A percentile compares a stretch with the other conserved stretches of the same genome.
Evolutionary conservation across 2,888 invertebrate genomes (phyloP).

Genomic region (Tenthredo livida): DNA sequence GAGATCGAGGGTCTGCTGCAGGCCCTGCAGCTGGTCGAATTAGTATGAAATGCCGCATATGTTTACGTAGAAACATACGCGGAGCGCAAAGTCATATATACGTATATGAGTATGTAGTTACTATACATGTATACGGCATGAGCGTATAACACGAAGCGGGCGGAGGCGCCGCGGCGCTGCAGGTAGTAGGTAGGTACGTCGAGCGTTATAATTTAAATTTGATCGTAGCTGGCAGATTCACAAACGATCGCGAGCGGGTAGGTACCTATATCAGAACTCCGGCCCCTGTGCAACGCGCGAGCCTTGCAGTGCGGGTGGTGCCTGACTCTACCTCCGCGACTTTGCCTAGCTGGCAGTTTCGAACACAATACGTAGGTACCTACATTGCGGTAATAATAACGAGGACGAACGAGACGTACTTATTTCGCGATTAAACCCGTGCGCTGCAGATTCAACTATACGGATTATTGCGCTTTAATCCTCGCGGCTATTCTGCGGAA

Average conservation of each 20-base stretch:
- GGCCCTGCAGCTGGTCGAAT: no score
- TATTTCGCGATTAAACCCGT: background rate
- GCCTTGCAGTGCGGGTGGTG: background rate
- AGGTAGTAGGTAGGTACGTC: background rate
- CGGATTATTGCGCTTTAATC: background rate
- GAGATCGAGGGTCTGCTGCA: no score
- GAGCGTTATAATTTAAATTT: conserved; percentile 21
- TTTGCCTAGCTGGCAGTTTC: background rate
- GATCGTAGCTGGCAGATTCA: conserved; percentile 19
- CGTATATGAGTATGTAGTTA: background rate
- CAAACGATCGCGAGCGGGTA: conserved; percentile 5
- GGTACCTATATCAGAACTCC: background rate
- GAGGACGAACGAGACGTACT: background rate
- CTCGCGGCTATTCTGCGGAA: background rate
- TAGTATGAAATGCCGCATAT: no score
- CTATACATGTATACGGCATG: background rate
- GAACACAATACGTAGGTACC: background rate
- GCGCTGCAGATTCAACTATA: background rate
- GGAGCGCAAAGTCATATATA: no score
- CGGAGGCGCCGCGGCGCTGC: background rate
- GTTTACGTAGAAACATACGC: background rate
- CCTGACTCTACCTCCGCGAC: no score
- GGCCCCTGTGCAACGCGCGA: background rate
- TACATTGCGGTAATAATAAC: background rate
- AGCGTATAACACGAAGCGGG: background rate